phyloP scores from a whole-genome alignment of 2,888 invertebrate genomes.

The Candidula unifasciata region DNA sequence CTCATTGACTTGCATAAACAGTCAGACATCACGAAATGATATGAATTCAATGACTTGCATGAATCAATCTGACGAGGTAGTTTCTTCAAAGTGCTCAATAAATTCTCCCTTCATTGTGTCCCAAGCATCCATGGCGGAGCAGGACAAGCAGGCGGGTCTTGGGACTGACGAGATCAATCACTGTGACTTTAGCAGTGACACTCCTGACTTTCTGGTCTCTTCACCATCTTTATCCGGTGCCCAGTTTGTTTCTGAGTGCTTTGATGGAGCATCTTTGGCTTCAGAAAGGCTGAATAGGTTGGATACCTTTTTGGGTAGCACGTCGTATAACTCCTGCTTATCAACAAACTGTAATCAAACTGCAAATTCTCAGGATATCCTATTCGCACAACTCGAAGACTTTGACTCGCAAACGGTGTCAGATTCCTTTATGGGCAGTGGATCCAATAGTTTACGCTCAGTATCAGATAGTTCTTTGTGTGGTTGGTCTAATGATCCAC shows the following conservation, averaged over 20 bases:
- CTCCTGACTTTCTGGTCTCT: not conserved
- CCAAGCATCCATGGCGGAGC: not conserved
- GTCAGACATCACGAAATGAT: not conserved
- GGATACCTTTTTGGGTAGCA: conserved; percentile 2
- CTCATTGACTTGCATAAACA: not conserved
- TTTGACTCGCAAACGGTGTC: not conserved
- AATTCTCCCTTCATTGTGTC: not conserved
- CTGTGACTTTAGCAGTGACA: not conserved
- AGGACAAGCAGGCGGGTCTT: not conserved
- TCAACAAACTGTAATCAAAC: not conserved
- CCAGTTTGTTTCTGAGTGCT: not conserved
- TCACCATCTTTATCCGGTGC: not conserved
- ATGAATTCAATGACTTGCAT: not conserved
- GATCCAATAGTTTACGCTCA: no score
- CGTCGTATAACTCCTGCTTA: not conserved
- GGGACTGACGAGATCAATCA: not conserved
- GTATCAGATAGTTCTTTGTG: no score
- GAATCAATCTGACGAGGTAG: not conserved
- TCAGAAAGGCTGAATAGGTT: not conserved
- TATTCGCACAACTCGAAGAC: not conserved
- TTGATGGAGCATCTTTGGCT: not conserved
- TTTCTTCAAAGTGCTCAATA: not conserved
- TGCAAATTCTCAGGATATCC: not conserved
- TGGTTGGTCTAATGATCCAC: no score
- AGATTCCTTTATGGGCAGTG: no score